Evolutionary conservation across 2,888 invertebrate species (phyloP).

Genomic region (Melitaea athalia): DNA sequence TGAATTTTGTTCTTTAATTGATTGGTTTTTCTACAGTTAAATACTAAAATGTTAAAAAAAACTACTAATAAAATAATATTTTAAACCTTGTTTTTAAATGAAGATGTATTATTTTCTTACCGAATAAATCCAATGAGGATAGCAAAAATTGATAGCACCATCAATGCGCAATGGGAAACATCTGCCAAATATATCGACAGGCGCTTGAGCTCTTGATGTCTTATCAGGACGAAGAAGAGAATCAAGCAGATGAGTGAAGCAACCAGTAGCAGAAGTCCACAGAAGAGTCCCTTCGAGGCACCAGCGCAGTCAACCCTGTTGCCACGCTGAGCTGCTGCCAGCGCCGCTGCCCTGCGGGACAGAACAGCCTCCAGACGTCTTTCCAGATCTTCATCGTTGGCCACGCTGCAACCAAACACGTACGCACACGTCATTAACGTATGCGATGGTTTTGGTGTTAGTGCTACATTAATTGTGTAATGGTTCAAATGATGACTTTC

Average conservation of each 20-base stretch:
- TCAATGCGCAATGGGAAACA: conserved; percentile 93
- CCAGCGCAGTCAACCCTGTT: conserved; percentile 97
- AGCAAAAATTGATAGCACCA: conserved; percentile 93
- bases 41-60: background rate
- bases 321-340: conserved; percentile 91
- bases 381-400: conserved; percentile 91
- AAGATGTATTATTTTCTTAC: conserved; percentile 70
- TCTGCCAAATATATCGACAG: conserved; percentile 95
- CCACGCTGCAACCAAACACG: conserved; percentile 81
- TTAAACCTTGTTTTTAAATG: background rate
- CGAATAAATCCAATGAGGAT: conserved; percentile 95
- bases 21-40: too few relatives aligned
- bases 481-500: background rate
- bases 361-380: conserved; percentile 94
- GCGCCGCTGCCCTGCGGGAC: conserved; percentile 91
- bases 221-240: conserved; percentile 96
- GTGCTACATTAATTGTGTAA: conserved; percentile 38
- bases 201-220: conserved; percentile 90
- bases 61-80: conserved; percentile 12
- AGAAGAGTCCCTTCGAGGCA: conserved; percentile 96
- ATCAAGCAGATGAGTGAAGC: conserved; percentile 96
- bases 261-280: conserved; percentile 93
- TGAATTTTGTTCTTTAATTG: too few relatives aligned
- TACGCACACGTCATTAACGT: conserved; percentile 60
- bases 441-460: conserved; percentile 40